Percentiles rank a stretch among this genome's conserved stretches.
phyloP scores from a whole-genome alignment of 1,140 invertebrate genomes.

The Zaprionus nigranus region DNA sequence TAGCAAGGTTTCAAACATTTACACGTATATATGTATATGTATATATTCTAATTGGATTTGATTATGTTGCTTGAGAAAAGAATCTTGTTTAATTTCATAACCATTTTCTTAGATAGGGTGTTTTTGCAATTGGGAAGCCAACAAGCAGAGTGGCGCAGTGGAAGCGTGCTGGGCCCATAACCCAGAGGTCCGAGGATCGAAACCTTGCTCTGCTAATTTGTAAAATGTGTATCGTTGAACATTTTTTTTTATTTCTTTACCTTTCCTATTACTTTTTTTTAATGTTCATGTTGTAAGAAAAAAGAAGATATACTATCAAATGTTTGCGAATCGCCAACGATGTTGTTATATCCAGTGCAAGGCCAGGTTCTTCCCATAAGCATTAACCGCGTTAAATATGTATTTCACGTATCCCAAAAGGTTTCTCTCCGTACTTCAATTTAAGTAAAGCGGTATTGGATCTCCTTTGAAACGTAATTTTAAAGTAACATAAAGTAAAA shows the following conservation, averaged over 20 bases:
- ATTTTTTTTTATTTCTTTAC: neutral
- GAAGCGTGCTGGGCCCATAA: constrained; percentile 99
- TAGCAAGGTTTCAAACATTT: too few species aligned
- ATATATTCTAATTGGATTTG: neutral
- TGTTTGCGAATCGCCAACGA: too few species aligned
- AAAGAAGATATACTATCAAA: too few species aligned
- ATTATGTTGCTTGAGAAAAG: neutral
- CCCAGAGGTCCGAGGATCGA: constrained; percentile 98
- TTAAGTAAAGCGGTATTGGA: neutral
- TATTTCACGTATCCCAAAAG: too few species aligned
- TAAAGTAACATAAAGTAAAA: neutral
- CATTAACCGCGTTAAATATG: too few species aligned
- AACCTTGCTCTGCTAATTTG: constrained; percentile 94
- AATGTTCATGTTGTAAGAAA: neutral
- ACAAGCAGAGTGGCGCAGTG: constrained; percentile 97
- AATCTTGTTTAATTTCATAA: neutral
- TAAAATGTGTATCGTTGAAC: neutral
- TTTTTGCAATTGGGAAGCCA: neutral
- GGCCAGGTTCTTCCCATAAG: too few species aligned
- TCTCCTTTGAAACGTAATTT: neutral
- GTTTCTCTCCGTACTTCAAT: too few species aligned
- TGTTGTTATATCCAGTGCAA: too few species aligned
- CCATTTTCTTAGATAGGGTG: neutral
- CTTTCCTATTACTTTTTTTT: neutral
- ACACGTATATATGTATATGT: neutral